phyloP scores from a whole-genome alignment of 2,113 vertebrate genomes.

The Dipodomys stephensi region DNA sequence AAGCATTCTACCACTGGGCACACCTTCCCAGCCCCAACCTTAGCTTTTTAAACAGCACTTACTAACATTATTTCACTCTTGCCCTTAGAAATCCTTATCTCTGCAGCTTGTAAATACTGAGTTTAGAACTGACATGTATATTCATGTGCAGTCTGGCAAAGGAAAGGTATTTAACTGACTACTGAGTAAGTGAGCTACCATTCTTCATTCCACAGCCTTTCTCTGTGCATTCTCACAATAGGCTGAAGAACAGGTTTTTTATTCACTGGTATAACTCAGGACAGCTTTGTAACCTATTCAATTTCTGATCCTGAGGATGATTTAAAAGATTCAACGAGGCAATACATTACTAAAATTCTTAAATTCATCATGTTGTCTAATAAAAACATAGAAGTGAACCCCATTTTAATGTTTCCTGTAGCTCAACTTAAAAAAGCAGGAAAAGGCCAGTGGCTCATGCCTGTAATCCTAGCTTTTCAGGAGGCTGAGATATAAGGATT shows the following conservation, averaged over 20 bases:
- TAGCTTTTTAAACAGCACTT: not conserved
- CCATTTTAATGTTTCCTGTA: not conserved
- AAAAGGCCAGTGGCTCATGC: not conserved
- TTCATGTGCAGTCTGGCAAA: not conserved
- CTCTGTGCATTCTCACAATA: not conserved
- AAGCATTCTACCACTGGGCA: no score
- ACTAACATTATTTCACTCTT: not conserved
- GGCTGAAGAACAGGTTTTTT: not conserved
- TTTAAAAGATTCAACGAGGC: not conserved
- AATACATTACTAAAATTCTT: not conserved
- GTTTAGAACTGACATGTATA: not conserved
- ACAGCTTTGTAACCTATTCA: not conserved
- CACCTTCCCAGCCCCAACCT: not conserved
- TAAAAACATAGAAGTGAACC: not conserved
- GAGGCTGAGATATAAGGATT: no score
- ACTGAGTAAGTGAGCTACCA: fast-evolving
- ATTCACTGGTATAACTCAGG: not conserved
- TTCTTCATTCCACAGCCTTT: not conserved
- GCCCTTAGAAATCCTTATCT: constrained; percentile 3
- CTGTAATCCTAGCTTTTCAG: no score
- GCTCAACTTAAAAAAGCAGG: not conserved
- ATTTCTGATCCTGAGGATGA: not conserved
- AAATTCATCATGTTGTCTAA: not conserved
- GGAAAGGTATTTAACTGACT: not conserved
- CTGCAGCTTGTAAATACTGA: not conserved